Conservation (phyloP, 2,113 vertebrate species). For the Procapra przewalskii region DNA sequence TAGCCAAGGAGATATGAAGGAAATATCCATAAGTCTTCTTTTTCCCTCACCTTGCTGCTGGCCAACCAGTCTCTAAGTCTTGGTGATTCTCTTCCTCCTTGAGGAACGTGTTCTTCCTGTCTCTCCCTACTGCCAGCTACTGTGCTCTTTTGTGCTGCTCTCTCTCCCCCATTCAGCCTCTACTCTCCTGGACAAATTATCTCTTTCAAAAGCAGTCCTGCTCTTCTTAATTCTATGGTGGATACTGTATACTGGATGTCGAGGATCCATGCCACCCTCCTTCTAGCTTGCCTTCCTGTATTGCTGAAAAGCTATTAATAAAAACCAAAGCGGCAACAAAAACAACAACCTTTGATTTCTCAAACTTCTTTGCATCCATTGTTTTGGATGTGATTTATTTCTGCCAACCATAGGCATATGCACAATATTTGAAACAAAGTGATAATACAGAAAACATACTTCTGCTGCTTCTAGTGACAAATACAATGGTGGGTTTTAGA, state of each 20-base stretch:
- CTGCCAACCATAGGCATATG: background rate
- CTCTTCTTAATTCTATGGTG: background rate
- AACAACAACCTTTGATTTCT: background rate
- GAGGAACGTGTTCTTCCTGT: background rate
- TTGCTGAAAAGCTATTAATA: slow-evolving; percentile 8
- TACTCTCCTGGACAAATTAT: slow-evolving; percentile 17
- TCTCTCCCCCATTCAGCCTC: background rate
- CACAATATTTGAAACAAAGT: background rate
- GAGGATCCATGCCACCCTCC: background rate
- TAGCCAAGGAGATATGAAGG: background rate
- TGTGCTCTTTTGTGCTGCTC: background rate
- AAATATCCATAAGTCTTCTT: background rate
- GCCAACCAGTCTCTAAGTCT: background rate
- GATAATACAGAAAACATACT: background rate
- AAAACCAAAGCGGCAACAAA: background rate
- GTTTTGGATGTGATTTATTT: background rate
- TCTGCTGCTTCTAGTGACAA: background rate
- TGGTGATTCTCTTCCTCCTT: background rate
- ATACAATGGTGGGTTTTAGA: background rate
- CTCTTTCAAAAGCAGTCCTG: slow-evolving; percentile 20
- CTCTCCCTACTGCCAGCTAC: background rate
- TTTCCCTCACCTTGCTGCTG: background rate
- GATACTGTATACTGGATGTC: background rate
- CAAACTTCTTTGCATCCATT: background rate
- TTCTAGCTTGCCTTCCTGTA: background rate